A percentile compares a stretch with the other conserved stretches of the same genome.
Conservation (phyloP, 1,140 invertebrate species). For the Radopholus similis region DNA sequence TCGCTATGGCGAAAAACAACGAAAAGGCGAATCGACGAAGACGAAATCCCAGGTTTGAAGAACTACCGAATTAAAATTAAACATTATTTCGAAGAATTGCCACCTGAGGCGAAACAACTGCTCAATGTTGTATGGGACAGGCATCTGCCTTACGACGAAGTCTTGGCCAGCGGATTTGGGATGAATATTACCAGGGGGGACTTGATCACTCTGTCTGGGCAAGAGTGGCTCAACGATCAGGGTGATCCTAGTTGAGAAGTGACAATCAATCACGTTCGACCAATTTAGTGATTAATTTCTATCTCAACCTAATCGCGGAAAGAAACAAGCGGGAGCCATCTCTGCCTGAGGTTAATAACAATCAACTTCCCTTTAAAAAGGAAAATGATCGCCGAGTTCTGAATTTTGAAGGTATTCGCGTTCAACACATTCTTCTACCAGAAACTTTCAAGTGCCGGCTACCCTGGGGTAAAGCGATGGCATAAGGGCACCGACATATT, state of each 20-base stretch:
- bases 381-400: not conserved
- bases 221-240: constrained; percentile 93
- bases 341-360: constrained; percentile 54
- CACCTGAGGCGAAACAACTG: constrained; percentile 21
- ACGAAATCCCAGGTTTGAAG: constrained; percentile 32
- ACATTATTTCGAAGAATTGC: constrained; percentile 34
- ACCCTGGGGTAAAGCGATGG: constrained; percentile 76
- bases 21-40: too few relatives aligned
- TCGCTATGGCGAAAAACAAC: too few relatives aligned
- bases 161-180: constrained; percentile 37
- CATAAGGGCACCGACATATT: constrained; percentile 86
- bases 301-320: constrained; percentile 78
- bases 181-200: constrained; percentile 64
- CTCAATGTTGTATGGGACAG: constrained; percentile 38
- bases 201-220: constrained; percentile 73
- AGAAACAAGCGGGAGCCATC: constrained; percentile 65
- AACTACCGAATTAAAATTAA: too few relatives aligned
- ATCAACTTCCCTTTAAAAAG: not conserved
- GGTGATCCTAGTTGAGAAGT: constrained; percentile 49
- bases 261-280: not conserved
- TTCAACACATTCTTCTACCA: constrained; percentile 95
- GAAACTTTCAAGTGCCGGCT: constrained; percentile 73
- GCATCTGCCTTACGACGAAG: constrained; percentile 15
- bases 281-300: constrained; percentile 87
- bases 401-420: constrained; percentile 70